Percentiles rank a stretch among this genome's conserved stretches.
These are phyloP conservation scores for Drosophila grimshawi DNA, from an alignment of 1,140 invertebrate genomes.

Conservation along the genomic window DNA sequence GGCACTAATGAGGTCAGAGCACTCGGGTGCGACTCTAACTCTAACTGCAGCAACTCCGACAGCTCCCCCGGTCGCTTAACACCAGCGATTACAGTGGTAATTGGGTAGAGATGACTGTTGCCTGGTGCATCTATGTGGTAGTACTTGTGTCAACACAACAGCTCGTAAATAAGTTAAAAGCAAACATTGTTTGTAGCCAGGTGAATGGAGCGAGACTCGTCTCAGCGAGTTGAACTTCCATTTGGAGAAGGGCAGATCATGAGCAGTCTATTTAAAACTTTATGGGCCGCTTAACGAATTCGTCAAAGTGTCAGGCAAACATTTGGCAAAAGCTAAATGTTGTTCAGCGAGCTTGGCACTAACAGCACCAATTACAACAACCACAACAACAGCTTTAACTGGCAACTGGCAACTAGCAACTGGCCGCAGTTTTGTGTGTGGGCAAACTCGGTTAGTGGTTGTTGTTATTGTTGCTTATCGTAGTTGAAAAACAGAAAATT, in stretches of 20 bases:
- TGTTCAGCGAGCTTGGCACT: slow-evolving; percentile 41
- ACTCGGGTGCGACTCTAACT: slow-evolving; percentile 36
- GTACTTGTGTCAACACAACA: slow-evolving; percentile 30
- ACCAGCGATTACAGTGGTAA: slow-evolving; percentile 26
- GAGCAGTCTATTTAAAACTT: slow-evolving; percentile 58
- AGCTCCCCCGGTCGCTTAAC: neutral
- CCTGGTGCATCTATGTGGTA: neutral
- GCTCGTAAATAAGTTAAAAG: slow-evolving; percentile 21
- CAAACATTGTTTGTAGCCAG: slow-evolving; percentile 15
- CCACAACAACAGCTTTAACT: slow-evolving; percentile 15
- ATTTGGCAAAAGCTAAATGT: slow-evolving; percentile 53
- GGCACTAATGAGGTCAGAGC: slow-evolving; percentile 74
- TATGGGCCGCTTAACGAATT: slow-evolving; percentile 55
- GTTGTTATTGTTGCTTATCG: slow-evolving; percentile 43
- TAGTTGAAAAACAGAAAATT: slow-evolving; percentile 40
- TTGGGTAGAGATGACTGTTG: slow-evolving; percentile 20
- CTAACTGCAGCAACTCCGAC: slow-evolving; percentile 8
- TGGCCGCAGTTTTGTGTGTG: slow-evolving; percentile 41
- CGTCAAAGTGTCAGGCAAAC: slow-evolving; percentile 67
- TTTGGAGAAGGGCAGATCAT: slow-evolving; percentile 50
- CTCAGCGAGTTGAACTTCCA: slow-evolving; percentile 23
- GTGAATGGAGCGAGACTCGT: neutral
- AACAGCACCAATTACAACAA: slow-evolving; percentile 31
- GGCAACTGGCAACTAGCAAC: slow-evolving; percentile 16
- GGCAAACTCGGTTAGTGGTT: slow-evolving; percentile 55